phyloP scores from a whole-genome alignment of 2,113 vertebrate genomes.

The Cheilinus undulatus region DNA sequence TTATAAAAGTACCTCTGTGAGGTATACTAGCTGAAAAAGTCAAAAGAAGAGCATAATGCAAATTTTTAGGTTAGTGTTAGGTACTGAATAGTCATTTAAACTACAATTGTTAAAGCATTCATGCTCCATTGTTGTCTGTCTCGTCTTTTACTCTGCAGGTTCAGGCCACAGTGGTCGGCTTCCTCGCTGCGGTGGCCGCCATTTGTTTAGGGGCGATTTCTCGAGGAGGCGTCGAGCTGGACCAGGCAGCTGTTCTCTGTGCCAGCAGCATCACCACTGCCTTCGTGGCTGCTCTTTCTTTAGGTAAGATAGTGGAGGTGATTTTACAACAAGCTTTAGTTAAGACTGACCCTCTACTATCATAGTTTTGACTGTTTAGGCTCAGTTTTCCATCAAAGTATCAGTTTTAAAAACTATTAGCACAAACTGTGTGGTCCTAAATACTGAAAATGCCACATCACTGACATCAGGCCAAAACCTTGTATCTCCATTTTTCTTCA shows the following conservation, averaged over 20 bases:
- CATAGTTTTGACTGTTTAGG: neutral
- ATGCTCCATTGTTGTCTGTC: neutral
- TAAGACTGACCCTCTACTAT: neutral
- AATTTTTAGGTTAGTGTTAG: no score
- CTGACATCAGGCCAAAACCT: no score
- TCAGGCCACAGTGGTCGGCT: constrained; percentile 94
- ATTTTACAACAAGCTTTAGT: neutral
- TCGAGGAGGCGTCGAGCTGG: constrained; percentile 86
- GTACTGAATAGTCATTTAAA: no score
- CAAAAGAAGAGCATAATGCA: no score
- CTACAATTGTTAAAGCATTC: no score
- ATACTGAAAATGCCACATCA: neutral
- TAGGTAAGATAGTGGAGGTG: constrained; percentile 82
- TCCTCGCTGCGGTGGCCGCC: constrained; percentile 92
- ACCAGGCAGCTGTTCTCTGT: constrained; percentile 89
- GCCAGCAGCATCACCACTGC: constrained; percentile 94
- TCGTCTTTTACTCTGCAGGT: constrained; percentile 80
- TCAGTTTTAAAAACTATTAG: neutral
- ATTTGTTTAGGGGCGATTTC: constrained; percentile 89
- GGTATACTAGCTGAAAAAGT: no score
- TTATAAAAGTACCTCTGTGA: no score
- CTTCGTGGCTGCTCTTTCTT: constrained; percentile 90
- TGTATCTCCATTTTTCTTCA: no score
- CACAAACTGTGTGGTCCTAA: neutral
- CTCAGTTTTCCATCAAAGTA: neutral